A percentile compares a stretch with the other conserved stretches of the same genome.
Conservation (phyloP, 2,888 invertebrate species). For the Brenthis ino region DNA sequence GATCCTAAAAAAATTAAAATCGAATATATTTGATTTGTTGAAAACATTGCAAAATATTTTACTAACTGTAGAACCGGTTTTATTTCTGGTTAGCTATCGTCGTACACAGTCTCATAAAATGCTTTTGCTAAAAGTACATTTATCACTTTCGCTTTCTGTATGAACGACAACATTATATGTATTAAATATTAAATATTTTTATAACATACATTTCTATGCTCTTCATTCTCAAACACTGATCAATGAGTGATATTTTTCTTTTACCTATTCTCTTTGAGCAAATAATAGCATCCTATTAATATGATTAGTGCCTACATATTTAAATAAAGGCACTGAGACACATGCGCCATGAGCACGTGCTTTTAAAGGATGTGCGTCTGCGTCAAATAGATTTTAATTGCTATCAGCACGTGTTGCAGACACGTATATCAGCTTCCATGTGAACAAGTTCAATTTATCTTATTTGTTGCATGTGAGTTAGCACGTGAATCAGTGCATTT, state of each 20-base stretch:
- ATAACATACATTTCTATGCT: no score
- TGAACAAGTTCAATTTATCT: slow-evolving; percentile 36
- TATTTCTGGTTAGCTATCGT: slow-evolving; percentile 40
- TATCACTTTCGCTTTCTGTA: slow-evolving; percentile 33
- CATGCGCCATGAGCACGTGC: slow-evolving; percentile 51
- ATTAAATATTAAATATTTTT: no score
- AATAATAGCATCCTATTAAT: not conserved
- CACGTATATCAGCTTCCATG: slow-evolving; percentile 58
- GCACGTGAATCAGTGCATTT: slow-evolving; percentile 37
- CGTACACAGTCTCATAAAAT: slow-evolving; percentile 33
- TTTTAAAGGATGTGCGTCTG: slow-evolving; percentile 56
- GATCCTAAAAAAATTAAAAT: not conserved
- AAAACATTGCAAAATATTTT: slow-evolving; percentile 66
- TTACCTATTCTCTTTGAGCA: not conserved
- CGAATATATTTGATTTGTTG: not conserved
- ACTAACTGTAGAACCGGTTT: slow-evolving; percentile 69
- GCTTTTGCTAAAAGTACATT: slow-evolving; percentile 30
- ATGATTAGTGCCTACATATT: not conserved
- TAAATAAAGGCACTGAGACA: slow-evolving; percentile 4
- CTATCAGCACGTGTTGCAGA: slow-evolving; percentile 58
- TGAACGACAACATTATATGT: not conserved
- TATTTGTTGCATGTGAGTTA: slow-evolving; percentile 28
- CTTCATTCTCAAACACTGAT: no score
- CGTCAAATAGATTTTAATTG: slow-evolving; percentile 63
- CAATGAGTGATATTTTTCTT: no score